Conservation (phyloP, 1,140 invertebrate species). For the Gryllus bimaculatus region DNA sequence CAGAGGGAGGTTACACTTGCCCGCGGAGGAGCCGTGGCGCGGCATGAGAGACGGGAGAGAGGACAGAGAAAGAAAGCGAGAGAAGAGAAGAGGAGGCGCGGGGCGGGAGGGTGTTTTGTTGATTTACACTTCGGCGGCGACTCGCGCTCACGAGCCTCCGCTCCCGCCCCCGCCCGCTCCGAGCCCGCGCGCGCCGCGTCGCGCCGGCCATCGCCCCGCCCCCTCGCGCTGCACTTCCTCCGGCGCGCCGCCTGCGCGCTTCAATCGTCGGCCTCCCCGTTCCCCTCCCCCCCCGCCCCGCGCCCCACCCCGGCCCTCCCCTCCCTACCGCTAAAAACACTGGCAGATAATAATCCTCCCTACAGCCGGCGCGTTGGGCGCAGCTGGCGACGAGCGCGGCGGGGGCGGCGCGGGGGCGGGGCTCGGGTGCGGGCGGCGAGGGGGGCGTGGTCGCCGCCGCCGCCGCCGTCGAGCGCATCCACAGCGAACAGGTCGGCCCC, state of each 20-base stretch:
- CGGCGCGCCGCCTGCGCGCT: no score
- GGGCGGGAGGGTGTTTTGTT: background rate
- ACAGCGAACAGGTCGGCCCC: no score
- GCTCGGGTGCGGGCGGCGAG: background rate
- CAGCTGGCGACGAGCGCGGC: background rate
- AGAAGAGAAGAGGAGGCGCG: background rate
- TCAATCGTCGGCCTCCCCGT: no score
- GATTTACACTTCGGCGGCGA: constrained; percentile 7
- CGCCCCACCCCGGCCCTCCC: no score
- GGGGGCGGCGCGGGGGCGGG: no score
- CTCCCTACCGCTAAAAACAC: background rate
- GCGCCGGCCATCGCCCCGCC: no score
- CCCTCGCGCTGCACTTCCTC: no score
- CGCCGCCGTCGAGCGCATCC: no score
- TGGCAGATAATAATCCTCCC: background rate
- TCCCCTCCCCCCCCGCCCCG: no score
- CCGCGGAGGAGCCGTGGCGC: background rate
- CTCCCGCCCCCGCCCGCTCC: no score
- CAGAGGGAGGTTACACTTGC: background rate
- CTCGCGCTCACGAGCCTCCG: background rate
- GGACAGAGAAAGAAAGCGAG: background rate
- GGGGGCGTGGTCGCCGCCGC: no score
- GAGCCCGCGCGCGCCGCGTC: no score
- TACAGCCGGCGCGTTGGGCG: background rate
- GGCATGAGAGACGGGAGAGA: background rate